Evolutionary conservation across 37 sponge, comb jelly and placozoan species (phyloP), one percentile per base, ranked within the genome.

Genomic region (Ephydatia muelleri): DNA sequence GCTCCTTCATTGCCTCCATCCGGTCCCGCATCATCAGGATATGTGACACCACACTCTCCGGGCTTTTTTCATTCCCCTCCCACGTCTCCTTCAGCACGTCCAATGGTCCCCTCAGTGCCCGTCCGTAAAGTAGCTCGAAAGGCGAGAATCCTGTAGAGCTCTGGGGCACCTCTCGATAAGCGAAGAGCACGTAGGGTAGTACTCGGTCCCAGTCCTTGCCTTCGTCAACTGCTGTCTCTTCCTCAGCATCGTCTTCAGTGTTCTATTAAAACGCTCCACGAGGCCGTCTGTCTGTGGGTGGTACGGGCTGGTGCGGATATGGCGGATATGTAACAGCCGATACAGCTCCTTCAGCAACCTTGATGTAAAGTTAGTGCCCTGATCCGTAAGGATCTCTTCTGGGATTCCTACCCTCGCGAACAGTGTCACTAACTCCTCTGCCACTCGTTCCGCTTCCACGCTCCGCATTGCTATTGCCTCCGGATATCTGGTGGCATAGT

Each of bases 271-370:
- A n/a, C 76, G 43, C 65, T 83, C 75, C 12, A 83, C 76, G 19
- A 83, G 76, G 34, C 84, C 84, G 33, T 83, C 82, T 72, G 82
- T 82, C 72, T 82, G 82, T 16, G 82, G 82, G 26, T 82, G 82
- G 72, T 82, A 82, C 0, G 84, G 84, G 37, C 66, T 74, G 19
- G 84, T 75, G 47, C 67, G 30, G 67, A 75, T 48, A 19, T 65
- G 75, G 35, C 76, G 27, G 65, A 83, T 75, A 14, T 40, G 65
- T 39, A 82, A 39, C 23, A 83, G 4, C 34, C 76, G 26, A 38
- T 82, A 73, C 23, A 82, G 19, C 57, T 82, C 83, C 16, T 31
- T 11, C 26, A 82, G 5, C 31, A 73, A 33, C 32, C 35, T 31
- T 40, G 73, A 48, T 13, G 57, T 82, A 76, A 82, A 82, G 49